Base-by-base conservation (phyloP, 1,140 invertebrate genomes). In the Propsilocerus akamusi region DNA sequence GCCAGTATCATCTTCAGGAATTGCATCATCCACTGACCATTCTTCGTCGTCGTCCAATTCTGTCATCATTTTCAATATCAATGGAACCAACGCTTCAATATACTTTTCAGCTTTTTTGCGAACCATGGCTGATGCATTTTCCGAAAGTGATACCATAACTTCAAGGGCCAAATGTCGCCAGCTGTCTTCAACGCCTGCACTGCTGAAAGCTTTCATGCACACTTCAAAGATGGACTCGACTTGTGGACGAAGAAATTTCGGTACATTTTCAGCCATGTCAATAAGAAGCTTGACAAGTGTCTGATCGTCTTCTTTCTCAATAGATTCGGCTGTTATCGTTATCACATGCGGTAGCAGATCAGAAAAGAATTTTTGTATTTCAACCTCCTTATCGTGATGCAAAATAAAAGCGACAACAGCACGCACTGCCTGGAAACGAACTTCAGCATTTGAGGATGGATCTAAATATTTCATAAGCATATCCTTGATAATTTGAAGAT, bases 11-110 rank as follows among this genome's bases (percentile, higher is more conserved):
- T 94, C 88, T 53, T 90, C 83, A 37, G 78, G 71, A 26, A 88
- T 76, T 56, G 86, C 81, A 62, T 89, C 85, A 37, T 73, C 73
- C 28, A 77, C 64, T 6, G 82, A 72, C 88, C 92, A 95, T 26
- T 88, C 57, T n/a, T 80, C 74, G 55, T 95, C 88, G 20, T 98
- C 93, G 25, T 97, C 94, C 32, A 99, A 67, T 59, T 98, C 92
- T 10, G 93, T 90, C 95, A 99, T 98, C 82, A 98, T 87, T 60
- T 84, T 78, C 37, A 99, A 68, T 49, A 96, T 77, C 49, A 90
- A 71, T 0, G 86, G 83, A 14, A 96, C 82, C 54, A 89, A 66
- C 14, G 74, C 64, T 26, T 77, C 72, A 49, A 97, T 78, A 54
- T 90, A 90, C 60, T 83, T 83, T 4, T 73, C 74, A 11, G 81